These are phyloP conservation scores for Coryphaenoides rupestris DNA, from an alignment of 2,113 vertebrate species.

Conservation along the genomic window DNA sequence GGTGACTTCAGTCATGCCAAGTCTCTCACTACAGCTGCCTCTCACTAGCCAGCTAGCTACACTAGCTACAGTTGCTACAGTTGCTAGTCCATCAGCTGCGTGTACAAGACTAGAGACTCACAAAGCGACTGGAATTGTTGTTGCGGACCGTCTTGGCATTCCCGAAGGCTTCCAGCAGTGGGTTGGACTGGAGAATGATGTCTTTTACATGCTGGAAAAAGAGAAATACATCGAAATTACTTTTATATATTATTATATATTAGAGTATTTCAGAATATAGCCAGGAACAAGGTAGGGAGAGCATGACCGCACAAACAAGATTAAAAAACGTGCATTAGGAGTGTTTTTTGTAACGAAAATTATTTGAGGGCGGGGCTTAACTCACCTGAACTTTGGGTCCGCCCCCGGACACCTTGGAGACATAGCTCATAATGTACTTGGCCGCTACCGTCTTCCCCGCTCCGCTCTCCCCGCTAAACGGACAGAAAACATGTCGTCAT, in stretches of 20 bases:
- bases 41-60: too few relatives aligned
- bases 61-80: too few relatives aligned
- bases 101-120: conserved; percentile 66
- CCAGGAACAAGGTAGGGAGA: too few relatives aligned
- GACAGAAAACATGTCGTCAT: neutral
- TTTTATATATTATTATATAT: too few relatives aligned
- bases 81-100: too few relatives aligned
- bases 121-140: conserved; percentile 97
- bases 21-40: too few relatives aligned
- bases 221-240: too few relatives aligned
- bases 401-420: conserved; percentile 81
- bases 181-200: conserved; percentile 96
- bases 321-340: too few relatives aligned
- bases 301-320: too few relatives aligned
- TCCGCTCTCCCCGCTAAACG: conserved; percentile 76
- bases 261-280: too few relatives aligned
- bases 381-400: conserved; percentile 79
- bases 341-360: too few relatives aligned
- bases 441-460: conserved; percentile 82
- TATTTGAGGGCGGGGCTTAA: neutral
- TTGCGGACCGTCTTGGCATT: conserved; percentile 94
- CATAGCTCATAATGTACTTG: conserved; percentile 82
- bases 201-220: conserved; percentile 88
- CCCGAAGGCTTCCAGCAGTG: conserved; percentile 91
- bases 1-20: too few relatives aligned